phyloP scores from a whole-genome alignment of 2,797 vertebrate genomes.

The Peromyscus attwateri region DNA sequence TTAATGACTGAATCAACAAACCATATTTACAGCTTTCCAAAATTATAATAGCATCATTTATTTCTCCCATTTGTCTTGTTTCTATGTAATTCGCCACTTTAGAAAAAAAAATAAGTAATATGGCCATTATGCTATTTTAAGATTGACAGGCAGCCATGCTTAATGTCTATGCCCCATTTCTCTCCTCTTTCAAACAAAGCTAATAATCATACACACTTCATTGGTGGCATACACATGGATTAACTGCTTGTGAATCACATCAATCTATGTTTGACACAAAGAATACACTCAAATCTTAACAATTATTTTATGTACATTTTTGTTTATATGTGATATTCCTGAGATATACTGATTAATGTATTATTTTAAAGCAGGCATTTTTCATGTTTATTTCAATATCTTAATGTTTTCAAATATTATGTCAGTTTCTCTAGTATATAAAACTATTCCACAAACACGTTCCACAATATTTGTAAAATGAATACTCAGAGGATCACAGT shows the following conservation, averaged over 20 bases:
- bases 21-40: not conserved
- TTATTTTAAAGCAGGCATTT: not conserved
- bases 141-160: not conserved
- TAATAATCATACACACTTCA: not conserved
- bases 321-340: conserved; percentile 3
- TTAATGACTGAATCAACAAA: conserved; percentile 34
- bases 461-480: not conserved
- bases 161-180: not conserved
- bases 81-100: not conserved
- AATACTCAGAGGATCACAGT: not conserved
- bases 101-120: not conserved
- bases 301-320: conserved; percentile 9
- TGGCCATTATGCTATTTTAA: not conserved
- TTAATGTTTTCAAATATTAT: conserved; percentile 3
- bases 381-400: not conserved
- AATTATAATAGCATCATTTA: not conserved
- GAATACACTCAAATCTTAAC: not conserved
- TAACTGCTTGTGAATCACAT: not conserved
- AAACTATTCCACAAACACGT: not conserved
- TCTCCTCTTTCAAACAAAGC: not conserved
- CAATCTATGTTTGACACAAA: not conserved
- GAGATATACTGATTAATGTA: not conserved
- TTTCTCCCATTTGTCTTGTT: not conserved
- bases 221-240: not conserved
- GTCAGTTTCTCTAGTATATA: not conserved